phyloP scores from a whole-genome alignment of 1,140 invertebrate species.

The Mya arenaria region DNA sequence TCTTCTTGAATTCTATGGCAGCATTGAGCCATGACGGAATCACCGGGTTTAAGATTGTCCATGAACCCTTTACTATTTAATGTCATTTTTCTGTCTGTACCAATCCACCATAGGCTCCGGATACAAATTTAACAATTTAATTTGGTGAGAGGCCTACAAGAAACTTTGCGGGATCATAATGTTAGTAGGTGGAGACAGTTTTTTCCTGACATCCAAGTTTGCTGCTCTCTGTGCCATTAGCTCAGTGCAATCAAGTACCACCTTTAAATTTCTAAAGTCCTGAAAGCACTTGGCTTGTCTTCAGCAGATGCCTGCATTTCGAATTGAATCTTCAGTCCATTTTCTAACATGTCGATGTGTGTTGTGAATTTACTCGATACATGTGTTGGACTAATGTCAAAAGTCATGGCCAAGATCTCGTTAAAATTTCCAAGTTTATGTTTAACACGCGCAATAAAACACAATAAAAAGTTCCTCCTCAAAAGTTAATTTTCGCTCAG shows the following conservation, averaged over 20 bases:
- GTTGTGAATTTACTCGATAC: background rate
- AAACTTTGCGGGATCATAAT: background rate
- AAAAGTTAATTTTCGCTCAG: too few species aligned
- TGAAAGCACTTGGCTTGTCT: background rate
- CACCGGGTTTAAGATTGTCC: background rate
- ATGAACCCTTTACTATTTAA: background rate
- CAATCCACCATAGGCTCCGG: background rate
- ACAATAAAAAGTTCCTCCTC: slow-evolving; percentile 5
- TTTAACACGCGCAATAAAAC: background rate
- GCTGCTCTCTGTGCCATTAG: background rate
- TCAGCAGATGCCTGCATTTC: background rate
- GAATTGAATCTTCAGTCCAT: background rate
- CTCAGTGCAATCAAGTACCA: background rate
- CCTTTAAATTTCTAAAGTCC: background rate
- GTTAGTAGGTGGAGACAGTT: background rate
- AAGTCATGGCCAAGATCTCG: too few species aligned
- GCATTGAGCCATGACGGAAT: background rate
- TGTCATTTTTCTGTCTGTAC: background rate
- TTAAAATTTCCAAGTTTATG: background rate
- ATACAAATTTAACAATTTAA: background rate
- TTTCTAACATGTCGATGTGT: background rate
- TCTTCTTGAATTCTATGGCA: slow-evolving; percentile 13
- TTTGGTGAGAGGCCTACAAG: background rate
- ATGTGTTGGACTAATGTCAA: background rate
- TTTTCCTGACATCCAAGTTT: background rate